Percentiles rank a stretch among this genome's conserved stretches.
phyloP scores from a whole-genome alignment of 2,113 vertebrate species.

The Brachypteracias leptosomus region DNA sequence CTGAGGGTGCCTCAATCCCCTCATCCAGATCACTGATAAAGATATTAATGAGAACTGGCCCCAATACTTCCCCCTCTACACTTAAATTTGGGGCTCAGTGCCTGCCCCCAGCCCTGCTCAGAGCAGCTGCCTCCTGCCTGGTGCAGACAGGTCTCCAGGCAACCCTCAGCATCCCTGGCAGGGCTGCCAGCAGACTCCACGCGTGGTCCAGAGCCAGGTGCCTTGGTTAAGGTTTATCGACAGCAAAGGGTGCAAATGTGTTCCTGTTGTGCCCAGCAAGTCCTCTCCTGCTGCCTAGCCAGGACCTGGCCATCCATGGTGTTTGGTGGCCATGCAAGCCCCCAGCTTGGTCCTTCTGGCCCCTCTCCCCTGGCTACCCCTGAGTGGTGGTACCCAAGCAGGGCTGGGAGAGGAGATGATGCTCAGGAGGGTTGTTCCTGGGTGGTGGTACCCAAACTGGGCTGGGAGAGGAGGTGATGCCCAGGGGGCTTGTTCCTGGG shows the following conservation, averaged over 20 bases:
- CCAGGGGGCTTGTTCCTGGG: background rate
- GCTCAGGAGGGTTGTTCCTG: too few relatives aligned
- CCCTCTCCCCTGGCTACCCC: background rate
- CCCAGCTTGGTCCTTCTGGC: accelerated
- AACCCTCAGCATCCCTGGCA: background rate
- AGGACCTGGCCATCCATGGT: accelerated
- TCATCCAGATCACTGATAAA: background rate
- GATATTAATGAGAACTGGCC: background rate
- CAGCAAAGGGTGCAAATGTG: background rate
- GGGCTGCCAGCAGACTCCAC: background rate
- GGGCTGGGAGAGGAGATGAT: too few relatives aligned
- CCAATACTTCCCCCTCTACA: background rate
- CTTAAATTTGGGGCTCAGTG: background rate
- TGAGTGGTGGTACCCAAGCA: too few relatives aligned
- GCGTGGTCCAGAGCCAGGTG: background rate
- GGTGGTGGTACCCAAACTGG: accelerated
- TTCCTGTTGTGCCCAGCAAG: background rate
- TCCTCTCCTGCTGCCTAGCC: background rate
- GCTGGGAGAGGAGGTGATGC: background rate
- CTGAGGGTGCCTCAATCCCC: background rate
- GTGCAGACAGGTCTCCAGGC: background rate
- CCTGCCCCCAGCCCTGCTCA: background rate
- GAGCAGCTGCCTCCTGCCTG: background rate
- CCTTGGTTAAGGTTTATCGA: background rate
- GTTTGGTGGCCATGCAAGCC: background rate